These are phyloP conservation scores for Meteorus sp. DNA, from an alignment of 1,140 invertebrate genomes.

Conservation along the genomic window DNA sequence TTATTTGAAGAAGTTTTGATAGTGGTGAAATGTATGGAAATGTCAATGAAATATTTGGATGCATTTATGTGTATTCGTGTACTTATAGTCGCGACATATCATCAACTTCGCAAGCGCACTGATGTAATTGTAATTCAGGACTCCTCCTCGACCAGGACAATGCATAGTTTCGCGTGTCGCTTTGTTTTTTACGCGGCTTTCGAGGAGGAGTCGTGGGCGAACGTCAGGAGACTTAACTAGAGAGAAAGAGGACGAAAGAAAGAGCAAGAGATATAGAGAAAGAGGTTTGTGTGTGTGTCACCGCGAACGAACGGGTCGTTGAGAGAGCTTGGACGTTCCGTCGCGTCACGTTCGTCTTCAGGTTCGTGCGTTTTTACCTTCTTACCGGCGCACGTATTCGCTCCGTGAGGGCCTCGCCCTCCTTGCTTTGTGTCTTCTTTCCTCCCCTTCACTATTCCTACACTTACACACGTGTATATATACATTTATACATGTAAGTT, in stretches of 20 bases:
- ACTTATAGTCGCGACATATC: no score
- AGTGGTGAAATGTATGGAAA: no score
- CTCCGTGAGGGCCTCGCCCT: slow-evolving; percentile 31
- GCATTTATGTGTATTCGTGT: no score
- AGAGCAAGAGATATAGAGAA: slow-evolving; percentile 3
- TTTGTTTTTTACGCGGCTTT: slow-evolving; percentile 31
- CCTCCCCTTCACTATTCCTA: slow-evolving; percentile 16
- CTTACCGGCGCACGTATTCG: slow-evolving; percentile 32
- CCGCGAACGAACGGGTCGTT: not conserved
- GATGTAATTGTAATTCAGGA: slow-evolving; percentile 36
- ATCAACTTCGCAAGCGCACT: no score
- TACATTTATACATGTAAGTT: no score
- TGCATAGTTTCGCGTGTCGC: slow-evolving; percentile 34
- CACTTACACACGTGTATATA: no score
- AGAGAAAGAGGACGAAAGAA: not conserved
- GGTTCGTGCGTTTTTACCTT: slow-evolving; percentile 31
- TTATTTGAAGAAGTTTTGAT: no score
- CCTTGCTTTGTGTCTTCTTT: slow-evolving; percentile 16
- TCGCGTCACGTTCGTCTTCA: slow-evolving; percentile 30
- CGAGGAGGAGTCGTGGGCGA: slow-evolving; percentile 31
- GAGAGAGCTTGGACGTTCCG: slow-evolving; percentile 27
- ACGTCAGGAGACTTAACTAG: slow-evolving; percentile 8
- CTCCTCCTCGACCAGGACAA: slow-evolving; percentile 33
- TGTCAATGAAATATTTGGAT: no score
- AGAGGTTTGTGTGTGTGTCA: slow-evolving; percentile 19